These are phyloP conservation scores for Pseudomyrmex gracilis DNA, from an alignment of 1,140 invertebrate genomes.

Conservation along the genomic window DNA sequence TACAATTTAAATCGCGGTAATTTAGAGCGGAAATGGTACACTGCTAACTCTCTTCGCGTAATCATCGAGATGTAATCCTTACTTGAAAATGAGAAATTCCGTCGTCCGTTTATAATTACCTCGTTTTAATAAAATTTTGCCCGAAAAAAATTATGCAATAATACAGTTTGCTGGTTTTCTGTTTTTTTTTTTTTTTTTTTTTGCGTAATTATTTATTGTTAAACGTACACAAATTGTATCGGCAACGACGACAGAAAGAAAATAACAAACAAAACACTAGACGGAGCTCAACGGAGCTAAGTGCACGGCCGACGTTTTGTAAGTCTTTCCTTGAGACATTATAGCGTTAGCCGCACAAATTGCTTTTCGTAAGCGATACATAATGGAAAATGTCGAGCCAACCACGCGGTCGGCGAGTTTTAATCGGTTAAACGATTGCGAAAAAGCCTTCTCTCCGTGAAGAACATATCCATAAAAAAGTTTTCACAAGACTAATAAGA, in stretches of 20 bases:
- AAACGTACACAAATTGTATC: background rate
- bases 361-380: conserved; percentile 38
- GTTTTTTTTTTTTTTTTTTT: background rate
- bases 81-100: conserved; percentile 7
- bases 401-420: background rate
- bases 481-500: background rate
- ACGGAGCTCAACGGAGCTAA: conserved; percentile 2
- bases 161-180: too few relatives aligned
- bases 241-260: background rate
- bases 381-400: conserved; percentile 36
- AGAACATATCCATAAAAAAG: background rate
- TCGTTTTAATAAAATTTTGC: background rate
- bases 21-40: conserved; percentile 46
- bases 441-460: background rate
- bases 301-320: conserved; percentile 11
- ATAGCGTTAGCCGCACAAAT: conserved; percentile 28
- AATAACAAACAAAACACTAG: conserved; percentile 19
- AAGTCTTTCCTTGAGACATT: conserved; percentile 31
- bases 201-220: background rate
- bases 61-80: conserved; percentile 47
- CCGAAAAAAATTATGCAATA: background rate
- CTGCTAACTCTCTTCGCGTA: conserved; percentile 24
- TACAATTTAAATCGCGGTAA: conserved; percentile 56
- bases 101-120: too few relatives aligned
- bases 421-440: conserved; percentile 11